Evolutionary conservation across 92 coral and sea anemone genomes (phyloP).

Genomic region (Parazoanthus atlanticus): DNA sequence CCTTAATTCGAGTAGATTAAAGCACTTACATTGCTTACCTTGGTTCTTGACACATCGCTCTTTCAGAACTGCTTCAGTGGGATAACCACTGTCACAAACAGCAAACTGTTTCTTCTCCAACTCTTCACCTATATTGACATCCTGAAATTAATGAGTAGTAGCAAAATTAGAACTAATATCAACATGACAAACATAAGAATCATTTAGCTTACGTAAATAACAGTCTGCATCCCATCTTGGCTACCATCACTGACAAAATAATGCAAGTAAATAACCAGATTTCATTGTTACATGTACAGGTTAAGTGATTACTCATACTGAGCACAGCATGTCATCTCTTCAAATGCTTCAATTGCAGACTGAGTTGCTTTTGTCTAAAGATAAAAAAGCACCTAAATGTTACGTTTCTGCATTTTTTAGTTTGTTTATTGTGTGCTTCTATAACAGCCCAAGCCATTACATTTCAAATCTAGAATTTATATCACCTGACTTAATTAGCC

Average conservation of each 20-base stretch:
- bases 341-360: conserved; percentile 75
- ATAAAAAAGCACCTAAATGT: too few species aligned
- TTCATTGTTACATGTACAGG: too few species aligned
- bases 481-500: too few species aligned
- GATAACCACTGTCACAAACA: conserved; percentile 48
- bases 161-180: not conserved
- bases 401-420: too few species aligned
- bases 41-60: not conserved
- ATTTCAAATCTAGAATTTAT: too few species aligned
- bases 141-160: conserved; percentile 47
- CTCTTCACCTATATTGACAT: conserved; percentile 80
- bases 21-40: conserved; percentile 50
- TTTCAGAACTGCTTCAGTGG: conserved; percentile 38
- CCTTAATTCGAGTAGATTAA: too few species aligned
- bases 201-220: not conserved
- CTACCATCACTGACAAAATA: too few species aligned
- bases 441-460: too few species aligned
- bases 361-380: too few species aligned
- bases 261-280: too few species aligned
- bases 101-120: conserved; percentile 75
- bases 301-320: conserved; percentile 29
- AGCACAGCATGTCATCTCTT: conserved; percentile 79
- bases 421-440: too few species aligned
- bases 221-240: too few species aligned
- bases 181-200: not conserved